phyloP scores from a whole-genome alignment of 2,888 invertebrate genomes.

The Cantharis flavilabris region DNA sequence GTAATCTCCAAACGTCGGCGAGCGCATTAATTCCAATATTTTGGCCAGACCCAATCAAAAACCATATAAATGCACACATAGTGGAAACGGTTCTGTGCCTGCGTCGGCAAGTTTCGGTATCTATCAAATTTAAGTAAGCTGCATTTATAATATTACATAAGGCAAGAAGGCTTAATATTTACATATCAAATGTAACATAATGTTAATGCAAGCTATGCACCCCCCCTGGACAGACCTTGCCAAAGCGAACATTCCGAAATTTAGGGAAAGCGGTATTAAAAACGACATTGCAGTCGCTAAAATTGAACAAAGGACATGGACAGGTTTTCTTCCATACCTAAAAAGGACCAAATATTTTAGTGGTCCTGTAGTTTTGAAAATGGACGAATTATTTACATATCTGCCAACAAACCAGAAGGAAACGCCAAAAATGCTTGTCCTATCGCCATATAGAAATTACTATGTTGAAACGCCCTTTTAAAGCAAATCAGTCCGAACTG shows the following conservation, averaged over 20 bases:
- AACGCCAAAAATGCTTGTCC: not conserved
- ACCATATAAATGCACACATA: not conserved
- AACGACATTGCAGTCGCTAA: not conserved
- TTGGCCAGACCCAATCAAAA: not conserved
- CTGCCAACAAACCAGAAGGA: not conserved
- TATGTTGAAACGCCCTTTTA: not conserved
- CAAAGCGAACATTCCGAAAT: not conserved
- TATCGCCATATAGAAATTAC: not conserved
- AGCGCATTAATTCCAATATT: not conserved
- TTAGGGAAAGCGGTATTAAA: not conserved
- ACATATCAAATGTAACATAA: not conserved
- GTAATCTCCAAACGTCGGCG: not conserved
- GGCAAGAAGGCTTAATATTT: not conserved
- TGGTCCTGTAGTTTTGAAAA: not conserved
- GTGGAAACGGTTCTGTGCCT: not conserved
- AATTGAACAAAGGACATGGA: not conserved
- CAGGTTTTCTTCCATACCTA: not conserved
- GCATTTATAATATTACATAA: too few relatives aligned
- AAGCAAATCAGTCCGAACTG: not conserved
- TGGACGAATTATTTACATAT: not conserved
- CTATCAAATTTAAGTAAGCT: not conserved
- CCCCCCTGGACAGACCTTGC: not conserved
- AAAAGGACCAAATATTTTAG: not conserved
- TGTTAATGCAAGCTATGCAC: not conserved
- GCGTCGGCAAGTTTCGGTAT: not conserved